These are phyloP conservation scores for Neoniphon sammara DNA, from an alignment of 2,797 vertebrate genomes.

Conservation along the genomic window DNA sequence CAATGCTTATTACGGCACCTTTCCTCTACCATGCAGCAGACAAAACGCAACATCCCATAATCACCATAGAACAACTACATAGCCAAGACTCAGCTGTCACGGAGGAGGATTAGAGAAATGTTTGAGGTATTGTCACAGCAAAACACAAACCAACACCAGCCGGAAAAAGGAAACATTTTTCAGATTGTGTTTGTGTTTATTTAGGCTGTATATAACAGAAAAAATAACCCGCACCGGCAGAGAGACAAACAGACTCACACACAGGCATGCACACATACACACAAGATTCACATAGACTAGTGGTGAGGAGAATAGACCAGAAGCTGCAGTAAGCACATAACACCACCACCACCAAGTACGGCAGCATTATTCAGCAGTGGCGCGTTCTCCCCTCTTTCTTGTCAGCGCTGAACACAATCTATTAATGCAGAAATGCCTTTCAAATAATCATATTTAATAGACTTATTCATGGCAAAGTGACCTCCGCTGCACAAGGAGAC, in stretches of 20 bases:
- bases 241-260: conserved; percentile 36
- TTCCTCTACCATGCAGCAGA: conserved; percentile 29
- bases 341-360: background rate
- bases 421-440: conserved; percentile 20
- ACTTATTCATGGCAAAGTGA: background rate
- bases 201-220: conserved; percentile 46
- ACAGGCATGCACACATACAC: conserved; percentile 11
- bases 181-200: conserved; percentile 57
- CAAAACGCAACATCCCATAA: conserved; percentile 47
- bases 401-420: background rate
- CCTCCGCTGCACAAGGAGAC: conserved; percentile 14
- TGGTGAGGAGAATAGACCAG: background rate
- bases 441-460: conserved; percentile 22
- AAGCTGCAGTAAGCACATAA: background rate
- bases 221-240: conserved; percentile 40
- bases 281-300: background rate
- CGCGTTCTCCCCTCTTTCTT: background rate
- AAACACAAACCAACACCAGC: conserved; percentile 50
- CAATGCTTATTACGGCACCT: conserved; percentile 27
- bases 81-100: conserved; percentile 54
- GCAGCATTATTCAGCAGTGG: background rate
- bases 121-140: conserved; percentile 64
- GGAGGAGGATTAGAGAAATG: conserved; percentile 53
- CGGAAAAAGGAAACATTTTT: conserved; percentile 40
- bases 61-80: conserved; percentile 53